phyloP scores from a whole-genome alignment of 2,888 invertebrate species.

The Drosophila macrothrix region DNA sequence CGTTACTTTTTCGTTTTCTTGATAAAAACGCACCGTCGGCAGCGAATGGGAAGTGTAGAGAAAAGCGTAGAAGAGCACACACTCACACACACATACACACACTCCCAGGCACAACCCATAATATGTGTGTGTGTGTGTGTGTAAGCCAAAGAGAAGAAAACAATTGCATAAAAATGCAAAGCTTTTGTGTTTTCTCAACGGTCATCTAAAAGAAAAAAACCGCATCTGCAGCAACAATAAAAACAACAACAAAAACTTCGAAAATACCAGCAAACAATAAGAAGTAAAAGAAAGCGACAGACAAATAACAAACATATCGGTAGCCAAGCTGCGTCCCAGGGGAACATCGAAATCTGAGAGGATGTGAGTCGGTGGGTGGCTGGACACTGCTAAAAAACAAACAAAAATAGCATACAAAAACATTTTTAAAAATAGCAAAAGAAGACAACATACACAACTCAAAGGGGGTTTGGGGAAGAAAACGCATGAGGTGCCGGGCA shows the following conservation, averaged over 20 bases:
- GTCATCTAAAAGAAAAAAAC: constrained; percentile 76
- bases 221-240: constrained; percentile 35
- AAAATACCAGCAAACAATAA: constrained; percentile 55
- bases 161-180: constrained; percentile 57
- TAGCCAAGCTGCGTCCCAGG: constrained; percentile 33
- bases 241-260: constrained; percentile 23
- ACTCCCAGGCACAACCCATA: constrained; percentile 27
- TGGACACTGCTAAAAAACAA: constrained; percentile 41
- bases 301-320: constrained; percentile 70
- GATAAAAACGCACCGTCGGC: constrained; percentile 62
- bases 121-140: constrained; percentile 7
- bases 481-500: background rate
- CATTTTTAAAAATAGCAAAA: constrained; percentile 64
- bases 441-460: constrained; percentile 29
- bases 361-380: background rate
- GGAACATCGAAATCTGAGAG: constrained; percentile 5
- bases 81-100: constrained; percentile 24
- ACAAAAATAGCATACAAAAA: constrained; percentile 53
- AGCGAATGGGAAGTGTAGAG: constrained; percentile 79
- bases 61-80: constrained; percentile 49
- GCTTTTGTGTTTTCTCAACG: constrained; percentile 77
- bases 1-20: constrained; percentile 78
- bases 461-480: background rate
- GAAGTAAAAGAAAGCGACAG: constrained; percentile 60
- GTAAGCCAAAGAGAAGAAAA: constrained; percentile 32